Conservation (phyloP, 2,888 invertebrate genomes). For the Luffia ferchaultella region DNA sequence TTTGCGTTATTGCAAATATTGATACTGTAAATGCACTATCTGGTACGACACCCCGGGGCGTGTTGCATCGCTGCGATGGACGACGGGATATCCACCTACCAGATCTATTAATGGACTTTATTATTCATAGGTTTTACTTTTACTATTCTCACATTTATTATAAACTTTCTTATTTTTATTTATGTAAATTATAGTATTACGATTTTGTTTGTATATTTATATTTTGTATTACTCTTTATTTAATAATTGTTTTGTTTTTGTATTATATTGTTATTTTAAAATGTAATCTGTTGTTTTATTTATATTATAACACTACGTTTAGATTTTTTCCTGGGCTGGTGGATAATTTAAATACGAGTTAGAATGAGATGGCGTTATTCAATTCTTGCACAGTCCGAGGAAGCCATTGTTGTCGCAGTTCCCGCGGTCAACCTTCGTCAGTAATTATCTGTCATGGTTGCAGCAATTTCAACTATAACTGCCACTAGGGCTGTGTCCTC, state of each 20-base stretch:
- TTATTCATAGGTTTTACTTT: neutral
- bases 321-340: neutral
- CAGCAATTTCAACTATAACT: slow-evolving; percentile 12
- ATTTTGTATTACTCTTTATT: neutral
- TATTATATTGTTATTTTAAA: neutral
- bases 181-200: neutral
- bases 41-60: slow-evolving; percentile 95
- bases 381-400: slow-evolving; percentile 10
- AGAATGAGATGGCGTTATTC: neutral
- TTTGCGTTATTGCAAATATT: slow-evolving; percentile 58
- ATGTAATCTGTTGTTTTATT: neutral
- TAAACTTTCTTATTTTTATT: neutral
- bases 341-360: neutral
- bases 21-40: slow-evolving; percentile 99
- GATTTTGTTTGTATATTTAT: neutral
- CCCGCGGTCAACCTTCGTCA: slow-evolving; percentile 38
- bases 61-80: slow-evolving; percentile 47
- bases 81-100: slow-evolving; percentile 27
- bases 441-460: slow-evolving; percentile 29
- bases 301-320: too few species aligned
- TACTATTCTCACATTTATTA: neutral
- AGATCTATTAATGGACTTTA: slow-evolving; percentile 1
- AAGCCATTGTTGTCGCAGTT: slow-evolving; percentile 34
- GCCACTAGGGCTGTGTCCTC: slow-evolving; percentile 5
- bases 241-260: neutral